These are phyloP conservation scores for Pseudomyrmex cubaensis DNA, from an alignment of 1,140 invertebrate species.

Conservation along the genomic window DNA sequence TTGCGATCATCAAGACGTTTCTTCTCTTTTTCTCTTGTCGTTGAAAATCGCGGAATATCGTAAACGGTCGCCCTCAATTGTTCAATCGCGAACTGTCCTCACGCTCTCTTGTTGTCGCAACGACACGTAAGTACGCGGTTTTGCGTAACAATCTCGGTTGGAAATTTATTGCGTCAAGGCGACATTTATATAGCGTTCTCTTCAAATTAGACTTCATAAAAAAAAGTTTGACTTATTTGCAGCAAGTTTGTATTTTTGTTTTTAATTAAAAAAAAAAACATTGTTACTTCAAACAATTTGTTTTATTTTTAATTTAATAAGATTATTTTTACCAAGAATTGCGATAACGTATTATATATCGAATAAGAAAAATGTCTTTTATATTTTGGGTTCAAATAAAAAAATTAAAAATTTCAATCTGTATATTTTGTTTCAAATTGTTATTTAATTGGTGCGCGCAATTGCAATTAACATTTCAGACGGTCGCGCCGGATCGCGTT, in stretches of 20 bases:
- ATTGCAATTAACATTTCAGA: neutral
- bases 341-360: neutral
- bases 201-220: neutral
- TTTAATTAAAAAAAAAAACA: too few species aligned
- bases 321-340: slow-evolving; percentile 1
- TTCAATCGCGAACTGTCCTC: slow-evolving; percentile 56
- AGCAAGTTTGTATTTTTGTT: neutral
- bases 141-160: slow-evolving; percentile 17
- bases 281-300: neutral
- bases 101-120: slow-evolving; percentile 25
- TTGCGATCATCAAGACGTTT: slow-evolving; percentile 55
- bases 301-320: too few species aligned
- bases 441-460: neutral
- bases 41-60: slow-evolving; percentile 53
- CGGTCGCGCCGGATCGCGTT: neutral
- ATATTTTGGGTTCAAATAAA: neutral
- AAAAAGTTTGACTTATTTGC: slow-evolving; percentile 9
- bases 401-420: neutral
- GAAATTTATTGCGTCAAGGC: neutral
- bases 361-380: neutral
- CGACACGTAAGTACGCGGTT: slow-evolving; percentile 10
- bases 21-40: neutral
- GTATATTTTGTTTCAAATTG: neutral
- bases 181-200: slow-evolving; percentile 31
- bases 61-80: slow-evolving; percentile 52